Conservation (phyloP, 2,888 invertebrate species). For the Dendrolimus pini region DNA sequence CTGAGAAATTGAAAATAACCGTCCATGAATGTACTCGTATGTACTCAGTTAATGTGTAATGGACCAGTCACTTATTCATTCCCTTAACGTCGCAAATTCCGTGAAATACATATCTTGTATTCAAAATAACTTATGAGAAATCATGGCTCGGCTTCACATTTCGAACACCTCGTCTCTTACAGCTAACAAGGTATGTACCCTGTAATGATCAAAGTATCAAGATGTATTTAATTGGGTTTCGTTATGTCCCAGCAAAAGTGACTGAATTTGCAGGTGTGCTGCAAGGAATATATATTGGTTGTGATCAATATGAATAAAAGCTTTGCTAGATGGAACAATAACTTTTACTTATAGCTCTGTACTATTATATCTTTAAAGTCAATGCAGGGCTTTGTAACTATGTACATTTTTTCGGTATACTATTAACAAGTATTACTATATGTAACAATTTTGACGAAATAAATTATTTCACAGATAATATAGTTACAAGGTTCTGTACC, state of each 20-base stretch:
- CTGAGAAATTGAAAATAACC: no score
- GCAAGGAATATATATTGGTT: constrained; percentile 55
- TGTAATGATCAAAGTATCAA: constrained; percentile 67
- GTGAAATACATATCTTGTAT: constrained; percentile 19
- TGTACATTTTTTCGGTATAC: no score
- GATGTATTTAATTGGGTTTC: constrained; percentile 73
- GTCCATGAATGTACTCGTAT: no score
- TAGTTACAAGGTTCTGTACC: no score
- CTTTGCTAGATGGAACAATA: constrained; percentile 9
- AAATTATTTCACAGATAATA: no score
- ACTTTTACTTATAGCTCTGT: no score
- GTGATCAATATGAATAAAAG: constrained; percentile 44
- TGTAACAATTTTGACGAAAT: no score
- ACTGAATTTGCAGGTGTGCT: constrained; percentile 53
- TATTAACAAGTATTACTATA: no score
- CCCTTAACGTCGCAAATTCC: constrained; percentile 8
- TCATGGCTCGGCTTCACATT: constrained; percentile 26
- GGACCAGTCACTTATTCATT: no score
- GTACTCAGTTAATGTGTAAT: no score
- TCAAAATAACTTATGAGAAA: constrained; percentile 21
- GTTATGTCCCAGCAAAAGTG: constrained; percentile 40
- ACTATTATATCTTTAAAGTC: no score
- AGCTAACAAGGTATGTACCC: constrained; percentile 51
- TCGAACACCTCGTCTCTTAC: constrained; percentile 40
- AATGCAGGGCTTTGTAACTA: no score